These are phyloP conservation scores for Prostheceraeus crozeri DNA, from an alignment of 2,888 invertebrate genomes.

Conservation along the genomic window DNA sequence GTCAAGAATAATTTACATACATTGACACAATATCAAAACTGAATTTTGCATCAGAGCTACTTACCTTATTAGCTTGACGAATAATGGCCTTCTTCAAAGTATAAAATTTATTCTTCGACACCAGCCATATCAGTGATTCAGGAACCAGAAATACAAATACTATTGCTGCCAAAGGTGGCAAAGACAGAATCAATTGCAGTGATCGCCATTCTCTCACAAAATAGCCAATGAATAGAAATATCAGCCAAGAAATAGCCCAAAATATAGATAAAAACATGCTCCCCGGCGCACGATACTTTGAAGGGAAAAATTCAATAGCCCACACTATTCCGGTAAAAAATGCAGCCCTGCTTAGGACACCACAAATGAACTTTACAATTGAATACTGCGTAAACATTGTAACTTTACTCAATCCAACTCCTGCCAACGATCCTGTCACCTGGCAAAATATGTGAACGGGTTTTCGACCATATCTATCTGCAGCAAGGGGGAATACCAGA, in stretches of 20 bases:
- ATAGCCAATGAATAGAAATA: neutral
- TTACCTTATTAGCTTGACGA: conserved; percentile 16
- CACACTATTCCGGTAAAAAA: conserved; percentile 13
- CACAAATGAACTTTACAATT: conserved; percentile 2
- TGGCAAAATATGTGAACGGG: conserved; percentile 1
- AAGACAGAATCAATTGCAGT: neutral
- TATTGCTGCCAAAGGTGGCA: too few species aligned
- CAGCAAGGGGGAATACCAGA: neutral
- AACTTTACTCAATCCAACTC: neutral
- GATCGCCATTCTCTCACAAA: conserved; percentile 2
- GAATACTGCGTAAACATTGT: neutral
- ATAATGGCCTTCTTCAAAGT: neutral
- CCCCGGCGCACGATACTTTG: neutral
- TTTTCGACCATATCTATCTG: conserved; percentile 15
- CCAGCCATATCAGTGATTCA: neutral
- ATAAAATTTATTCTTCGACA: conserved; percentile 3
- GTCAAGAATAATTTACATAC: too few species aligned
- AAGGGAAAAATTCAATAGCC: conserved; percentile 9
- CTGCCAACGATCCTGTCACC: neutral
- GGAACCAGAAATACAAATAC: conserved; percentile 2
- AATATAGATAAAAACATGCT: neutral
- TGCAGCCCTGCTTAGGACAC: neutral
- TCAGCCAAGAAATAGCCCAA: neutral
- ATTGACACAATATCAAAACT: too few species aligned
- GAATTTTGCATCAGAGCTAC: too few species aligned